phyloP scores from a whole-genome alignment of 1,140 invertebrate species.

The Megathymus violae region DNA sequence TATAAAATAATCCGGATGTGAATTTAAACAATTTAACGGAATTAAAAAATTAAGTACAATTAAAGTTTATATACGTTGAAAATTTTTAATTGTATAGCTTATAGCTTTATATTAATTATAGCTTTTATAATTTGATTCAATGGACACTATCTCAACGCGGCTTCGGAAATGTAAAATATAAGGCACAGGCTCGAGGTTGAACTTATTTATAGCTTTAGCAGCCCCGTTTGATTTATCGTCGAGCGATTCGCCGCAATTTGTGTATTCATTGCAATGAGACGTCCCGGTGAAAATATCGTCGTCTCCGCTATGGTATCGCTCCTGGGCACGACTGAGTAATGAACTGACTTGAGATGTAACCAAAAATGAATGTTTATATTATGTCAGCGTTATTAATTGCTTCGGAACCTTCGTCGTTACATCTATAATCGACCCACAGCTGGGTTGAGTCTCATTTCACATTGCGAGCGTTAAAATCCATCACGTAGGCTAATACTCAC shows the following conservation, averaged over 20 bases:
- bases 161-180: conserved; percentile 58
- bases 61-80: no score
- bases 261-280: conserved; percentile 39
- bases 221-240: conserved; percentile 61
- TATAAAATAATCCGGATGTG: no score
- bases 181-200: conserved; percentile 44
- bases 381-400: not conserved
- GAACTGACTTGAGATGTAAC: conserved; percentile 10
- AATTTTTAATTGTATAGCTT: no score
- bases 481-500: no score
- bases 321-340: conserved; percentile 24
- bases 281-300: conserved; percentile 25
- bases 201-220: conserved; percentile 59
- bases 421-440: no score
- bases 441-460: no score
- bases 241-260: conserved; percentile 47
- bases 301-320: conserved; percentile 21
- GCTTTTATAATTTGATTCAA: conserved; percentile 2
- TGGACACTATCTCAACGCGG: conserved; percentile 35
- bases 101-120: no score
- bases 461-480: no score
- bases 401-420: not conserved
- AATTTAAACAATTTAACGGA: no score
- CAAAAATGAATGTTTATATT: conserved; percentile 5
- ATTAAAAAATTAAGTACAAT: no score